Conservation (phyloP, 2,113 vertebrate genomes). For the Alces alces region DNA sequence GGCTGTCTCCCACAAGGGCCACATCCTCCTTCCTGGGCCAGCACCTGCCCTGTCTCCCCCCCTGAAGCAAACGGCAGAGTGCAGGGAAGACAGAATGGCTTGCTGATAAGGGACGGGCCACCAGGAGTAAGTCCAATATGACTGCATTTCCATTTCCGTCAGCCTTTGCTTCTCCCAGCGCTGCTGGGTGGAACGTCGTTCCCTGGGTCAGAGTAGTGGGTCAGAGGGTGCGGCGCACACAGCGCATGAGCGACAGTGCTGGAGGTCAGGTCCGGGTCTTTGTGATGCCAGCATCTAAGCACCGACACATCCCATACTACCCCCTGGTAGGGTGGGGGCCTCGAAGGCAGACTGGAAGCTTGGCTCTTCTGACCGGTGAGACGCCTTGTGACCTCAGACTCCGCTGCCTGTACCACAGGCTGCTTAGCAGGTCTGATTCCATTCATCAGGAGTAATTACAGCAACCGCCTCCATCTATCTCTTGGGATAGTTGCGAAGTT, state of each 20-base stretch:
- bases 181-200: neutral
- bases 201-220: neutral
- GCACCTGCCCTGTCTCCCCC: neutral
- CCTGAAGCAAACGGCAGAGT: neutral
- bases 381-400: neutral
- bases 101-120: rapidly evolving
- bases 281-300: neutral
- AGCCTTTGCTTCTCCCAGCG: neutral
- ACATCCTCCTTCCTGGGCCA: neutral
- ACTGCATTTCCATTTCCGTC: too few species aligned
- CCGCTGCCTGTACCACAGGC: neutral
- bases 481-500: neutral
- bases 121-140: neutral
- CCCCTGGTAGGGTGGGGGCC: neutral
- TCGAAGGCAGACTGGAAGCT: neutral
- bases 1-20: too few species aligned
- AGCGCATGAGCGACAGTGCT: neutral
- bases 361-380: constrained; percentile 19
- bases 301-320: rapidly evolving
- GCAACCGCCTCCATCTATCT: rapidly evolving
- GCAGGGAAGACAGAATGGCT: neutral
- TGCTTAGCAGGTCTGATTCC: neutral
- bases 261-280: neutral
- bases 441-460: neutral
- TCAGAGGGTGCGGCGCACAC: neutral